phyloP scores from a whole-genome alignment of 1,140 invertebrate genomes.

The Nilaparvata lugens region DNA sequence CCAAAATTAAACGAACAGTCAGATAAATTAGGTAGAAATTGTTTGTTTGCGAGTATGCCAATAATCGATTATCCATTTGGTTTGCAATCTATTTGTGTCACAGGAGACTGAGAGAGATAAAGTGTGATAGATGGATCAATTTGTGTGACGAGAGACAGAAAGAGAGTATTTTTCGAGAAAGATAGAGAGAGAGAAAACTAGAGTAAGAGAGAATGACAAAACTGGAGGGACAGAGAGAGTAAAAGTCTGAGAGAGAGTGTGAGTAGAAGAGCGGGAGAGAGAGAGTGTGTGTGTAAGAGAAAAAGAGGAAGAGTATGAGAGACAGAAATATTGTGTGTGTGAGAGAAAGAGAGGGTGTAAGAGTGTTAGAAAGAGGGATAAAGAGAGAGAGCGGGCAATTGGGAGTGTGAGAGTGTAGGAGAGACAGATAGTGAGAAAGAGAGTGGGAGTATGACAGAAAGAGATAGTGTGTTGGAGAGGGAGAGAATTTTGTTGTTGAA shows the following conservation, averaged over 20 bases:
- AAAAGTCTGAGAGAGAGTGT: neutral
- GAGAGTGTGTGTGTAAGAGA: neutral
- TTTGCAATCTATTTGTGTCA: too few relatives aligned
- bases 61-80: too few relatives aligned
- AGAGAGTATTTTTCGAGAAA: too few relatives aligned
- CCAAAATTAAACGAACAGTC: too few relatives aligned
- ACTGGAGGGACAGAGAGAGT: neutral
- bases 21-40: too few relatives aligned
- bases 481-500: too few relatives aligned
- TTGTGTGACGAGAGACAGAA: neutral
- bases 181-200: neutral
- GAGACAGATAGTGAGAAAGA: neutral
- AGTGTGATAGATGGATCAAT: neutral
- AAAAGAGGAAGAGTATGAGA: neutral
- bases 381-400: neutral
- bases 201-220: neutral
- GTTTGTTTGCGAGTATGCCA: too few relatives aligned
- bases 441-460: neutral
- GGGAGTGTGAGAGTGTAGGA: neutral
- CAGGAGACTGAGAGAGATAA: neutral
- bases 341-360: neutral
- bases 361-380: neutral
- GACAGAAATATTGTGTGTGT: neutral
- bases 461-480: neutral
- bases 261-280: neutral